Base-by-base conservation (phyloP, 2,888 invertebrate species). In the Erynnis tages region DNA sequence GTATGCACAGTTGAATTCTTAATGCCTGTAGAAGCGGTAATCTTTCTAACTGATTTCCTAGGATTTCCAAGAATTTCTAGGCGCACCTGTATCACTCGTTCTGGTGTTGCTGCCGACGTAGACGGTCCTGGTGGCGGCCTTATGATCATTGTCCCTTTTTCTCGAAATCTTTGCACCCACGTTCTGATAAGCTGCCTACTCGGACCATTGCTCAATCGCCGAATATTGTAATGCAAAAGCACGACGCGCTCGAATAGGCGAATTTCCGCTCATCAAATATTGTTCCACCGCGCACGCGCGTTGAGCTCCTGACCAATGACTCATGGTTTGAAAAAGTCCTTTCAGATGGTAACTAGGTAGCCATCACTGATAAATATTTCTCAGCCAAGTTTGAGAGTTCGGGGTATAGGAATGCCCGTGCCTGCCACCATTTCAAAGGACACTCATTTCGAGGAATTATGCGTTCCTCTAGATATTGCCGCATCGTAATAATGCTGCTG, bases 21-120 rank as follows among this genome's bases (percentile, higher is more conserved):
- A 8, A 55, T 8, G 38, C 48, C 45, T 14, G 54, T 57, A 34
- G 56, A 53, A 7, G 54, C 57, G 38, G 44, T 45, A 48, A 49
- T 54, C 43, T 57, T 54, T 32, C 54, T 10, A 10, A 54, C 19
- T 30, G 41, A 56, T 17, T 52, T 52, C 17, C 47, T 21, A 21
- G 21, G 21, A 21, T 21, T 21, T 21, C 21, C 5, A 5, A 21
- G 21, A 21, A 21, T 21, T 21, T 21, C 21, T 21, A 5, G 3
- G 21, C 21, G 21, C 21, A 21, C 21, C 5, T 5, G 21, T 21
- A n/a, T 21, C 21, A 21, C 21, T 21, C 21, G 13, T 21, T 23
- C 21, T 7, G 21, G 14, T 11, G 35, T 29, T 29, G 29, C 8
- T 27, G 27, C 29, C n/a, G 29, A 29, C 10, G 29, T 29, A 8